Conservation (phyloP, 2,113 vertebrate genomes). For the Apodemus sylvaticus region DNA sequence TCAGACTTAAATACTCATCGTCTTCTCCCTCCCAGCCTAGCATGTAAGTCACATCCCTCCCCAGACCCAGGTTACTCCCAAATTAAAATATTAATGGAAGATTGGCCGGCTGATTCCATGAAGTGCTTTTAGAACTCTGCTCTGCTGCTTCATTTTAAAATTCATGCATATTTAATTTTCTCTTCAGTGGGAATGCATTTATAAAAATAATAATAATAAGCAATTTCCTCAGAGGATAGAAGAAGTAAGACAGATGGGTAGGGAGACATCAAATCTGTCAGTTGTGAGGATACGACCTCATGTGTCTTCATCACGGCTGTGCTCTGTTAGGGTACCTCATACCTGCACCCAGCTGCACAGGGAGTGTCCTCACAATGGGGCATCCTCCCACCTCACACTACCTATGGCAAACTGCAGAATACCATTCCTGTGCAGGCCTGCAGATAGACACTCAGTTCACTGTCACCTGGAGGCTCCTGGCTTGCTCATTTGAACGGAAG, state of each 20-base stretch:
- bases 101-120: not conserved
- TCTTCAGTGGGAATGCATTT: not conserved
- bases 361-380: too few species aligned
- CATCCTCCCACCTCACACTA: accelerated
- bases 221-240: not conserved
- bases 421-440: not conserved
- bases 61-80: not conserved
- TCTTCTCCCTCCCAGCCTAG: not conserved
- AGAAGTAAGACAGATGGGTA: not conserved
- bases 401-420: not conserved
- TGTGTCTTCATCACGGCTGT: not conserved
- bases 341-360: too few species aligned
- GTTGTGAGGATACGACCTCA: not conserved
- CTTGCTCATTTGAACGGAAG: not conserved
- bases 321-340: not conserved
- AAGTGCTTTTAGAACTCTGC: slow-evolving; percentile 4
- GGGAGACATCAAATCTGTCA: not conserved
- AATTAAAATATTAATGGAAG: slow-evolving; percentile 25
- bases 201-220: slow-evolving; percentile 51
- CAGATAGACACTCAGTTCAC: not conserved
- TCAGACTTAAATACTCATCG: not conserved
- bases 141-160: slow-evolving; percentile 58
- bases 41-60: not conserved
- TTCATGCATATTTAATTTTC: slow-evolving; percentile 61
- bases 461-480: not conserved